Evolutionary conservation across 2,888 invertebrate species (phyloP).

Genomic region (Cecidostiba fungosa): DNA sequence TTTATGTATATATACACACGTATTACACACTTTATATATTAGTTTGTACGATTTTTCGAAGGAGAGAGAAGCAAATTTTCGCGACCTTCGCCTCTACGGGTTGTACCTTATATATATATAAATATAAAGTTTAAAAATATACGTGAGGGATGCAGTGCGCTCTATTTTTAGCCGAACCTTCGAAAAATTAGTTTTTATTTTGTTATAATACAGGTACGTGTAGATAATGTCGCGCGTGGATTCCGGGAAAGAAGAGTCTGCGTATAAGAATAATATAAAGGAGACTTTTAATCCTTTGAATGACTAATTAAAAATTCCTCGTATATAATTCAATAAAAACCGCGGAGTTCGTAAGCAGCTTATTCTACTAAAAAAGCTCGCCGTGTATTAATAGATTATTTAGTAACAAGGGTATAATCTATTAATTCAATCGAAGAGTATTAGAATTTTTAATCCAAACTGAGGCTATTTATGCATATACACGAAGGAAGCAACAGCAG

Average conservation of each 20-base stretch:
- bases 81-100: background rate
- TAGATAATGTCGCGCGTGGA: background rate
- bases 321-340: too few species aligned
- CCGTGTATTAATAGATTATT: background rate
- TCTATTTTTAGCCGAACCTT: slow-evolving; percentile 4
- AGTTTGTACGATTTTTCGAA: background rate
- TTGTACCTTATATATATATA: background rate
- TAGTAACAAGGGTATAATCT: too few species aligned
- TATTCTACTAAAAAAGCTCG: background rate
- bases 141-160: background rate
- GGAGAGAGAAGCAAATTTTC: background rate
- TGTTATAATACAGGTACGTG: background rate
- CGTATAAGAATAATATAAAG: background rate
- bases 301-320: too few species aligned
- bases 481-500: too few species aligned
- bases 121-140: background rate
- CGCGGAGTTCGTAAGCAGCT: too few species aligned
- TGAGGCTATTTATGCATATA: too few species aligned
- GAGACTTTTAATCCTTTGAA: background rate
- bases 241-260: background rate
- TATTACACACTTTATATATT: background rate
- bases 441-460: background rate
- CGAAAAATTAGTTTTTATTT: background rate
- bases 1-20: background rate
- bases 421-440: background rate